Evolutionary conservation across 2,888 invertebrate species (phyloP).

Genomic region (Melieria crassipennis): DNA sequence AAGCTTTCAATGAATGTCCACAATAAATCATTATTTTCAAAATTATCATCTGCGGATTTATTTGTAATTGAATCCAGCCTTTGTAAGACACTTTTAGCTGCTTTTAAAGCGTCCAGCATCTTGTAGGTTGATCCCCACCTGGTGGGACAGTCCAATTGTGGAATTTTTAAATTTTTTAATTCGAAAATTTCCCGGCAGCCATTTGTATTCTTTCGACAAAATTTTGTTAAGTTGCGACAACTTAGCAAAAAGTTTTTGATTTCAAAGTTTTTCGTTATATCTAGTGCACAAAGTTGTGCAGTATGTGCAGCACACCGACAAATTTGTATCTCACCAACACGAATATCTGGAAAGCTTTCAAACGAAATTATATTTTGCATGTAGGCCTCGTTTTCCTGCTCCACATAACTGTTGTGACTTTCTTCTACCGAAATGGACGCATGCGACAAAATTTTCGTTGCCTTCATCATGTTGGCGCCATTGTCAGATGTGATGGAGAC

Average conservation of each 20-base stretch:
- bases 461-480: constrained; percentile 4
- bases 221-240: neutral
- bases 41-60: constrained; percentile 19
- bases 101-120: constrained; percentile 4
- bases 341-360: neutral
- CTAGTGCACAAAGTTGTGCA: neutral
- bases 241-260: neutral
- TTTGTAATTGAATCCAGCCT: constrained; percentile 20
- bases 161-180: constrained; percentile 5
- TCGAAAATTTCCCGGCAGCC: constrained; percentile 19
- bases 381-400: neutral
- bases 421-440: neutral
- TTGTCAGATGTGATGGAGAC: constrained; percentile 8
- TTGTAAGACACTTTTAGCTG: constrained; percentile 10
- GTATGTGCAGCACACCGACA: constrained; percentile 11
- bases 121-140: constrained; percentile 2
- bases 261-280: neutral
- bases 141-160: constrained; percentile 24
- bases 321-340: constrained; percentile 1
- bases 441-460: constrained; percentile 2
- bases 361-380: constrained; percentile 2
- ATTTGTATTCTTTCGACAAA: constrained; percentile 19
- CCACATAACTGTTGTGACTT: neutral
- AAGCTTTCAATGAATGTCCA: constrained; percentile 27
- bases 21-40: constrained; percentile 20